Evolutionary conservation across 2,797 vertebrate genomes (phyloP).

Genomic region (Chelidonichthys spinosus): DNA sequence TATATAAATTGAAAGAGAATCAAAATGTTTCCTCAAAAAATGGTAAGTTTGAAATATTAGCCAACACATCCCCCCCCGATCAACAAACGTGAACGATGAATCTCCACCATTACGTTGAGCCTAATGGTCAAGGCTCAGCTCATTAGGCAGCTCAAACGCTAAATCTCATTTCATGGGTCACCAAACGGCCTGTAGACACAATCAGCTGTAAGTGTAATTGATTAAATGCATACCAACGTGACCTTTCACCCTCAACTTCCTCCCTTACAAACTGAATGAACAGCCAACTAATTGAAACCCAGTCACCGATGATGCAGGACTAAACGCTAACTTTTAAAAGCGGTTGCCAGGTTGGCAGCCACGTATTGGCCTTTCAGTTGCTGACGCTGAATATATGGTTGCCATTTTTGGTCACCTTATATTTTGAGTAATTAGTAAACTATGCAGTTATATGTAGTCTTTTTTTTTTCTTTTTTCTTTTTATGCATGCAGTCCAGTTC

Average conservation of each 20-base stretch:
- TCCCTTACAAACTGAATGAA: constrained; percentile 21
- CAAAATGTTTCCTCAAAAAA: neutral
- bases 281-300: constrained; percentile 9
- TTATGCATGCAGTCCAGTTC: too few relatives aligned
- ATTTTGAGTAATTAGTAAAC: too few relatives aligned
- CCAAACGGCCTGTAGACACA: constrained; percentile 39
- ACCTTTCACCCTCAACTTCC: constrained; percentile 38
- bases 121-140: constrained; percentile 55
- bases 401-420: too few relatives aligned
- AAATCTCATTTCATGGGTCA: constrained; percentile 74
- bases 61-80: neutral
- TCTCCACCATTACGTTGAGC: constrained; percentile 14
- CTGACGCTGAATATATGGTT: neutral
- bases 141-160: constrained; percentile 56
- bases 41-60: neutral
- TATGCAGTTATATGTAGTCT: neutral
- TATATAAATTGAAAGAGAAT: neutral
- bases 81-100: constrained; percentile 34
- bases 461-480: too few relatives aligned
- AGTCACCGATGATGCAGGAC: neutral
- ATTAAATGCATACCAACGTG: constrained; percentile 42
- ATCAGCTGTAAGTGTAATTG: constrained; percentile 48
- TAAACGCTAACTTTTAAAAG: too few relatives aligned
- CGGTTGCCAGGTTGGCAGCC: neutral
- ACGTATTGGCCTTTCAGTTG: neutral